Conservation (phyloP, 2,797 vertebrate species). For the Caiman crocodilus region DNA sequence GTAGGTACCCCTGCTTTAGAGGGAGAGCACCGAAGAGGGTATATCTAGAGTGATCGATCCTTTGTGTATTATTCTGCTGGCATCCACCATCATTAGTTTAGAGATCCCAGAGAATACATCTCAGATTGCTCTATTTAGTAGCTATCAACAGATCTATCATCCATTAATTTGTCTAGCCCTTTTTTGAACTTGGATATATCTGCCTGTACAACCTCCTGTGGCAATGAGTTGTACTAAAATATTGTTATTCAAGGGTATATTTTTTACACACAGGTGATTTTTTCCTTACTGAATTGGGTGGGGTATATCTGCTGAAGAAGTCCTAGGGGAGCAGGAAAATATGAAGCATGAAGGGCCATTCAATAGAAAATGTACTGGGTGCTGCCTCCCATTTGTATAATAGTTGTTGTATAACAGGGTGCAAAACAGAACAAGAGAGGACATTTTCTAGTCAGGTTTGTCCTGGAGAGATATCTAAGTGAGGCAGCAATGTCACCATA, state of each 20-base stretch:
- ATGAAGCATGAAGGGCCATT: background rate
- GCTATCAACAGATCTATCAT: too few species aligned
- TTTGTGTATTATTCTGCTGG: too few species aligned
- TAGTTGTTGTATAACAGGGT: background rate
- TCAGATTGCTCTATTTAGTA: too few species aligned
- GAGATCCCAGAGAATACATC: too few species aligned
- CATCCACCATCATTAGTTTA: too few species aligned
- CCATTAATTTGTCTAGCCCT: too few species aligned
- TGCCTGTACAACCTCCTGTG: too few species aligned
- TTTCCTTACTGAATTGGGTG: background rate
- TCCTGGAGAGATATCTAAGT: too few species aligned
- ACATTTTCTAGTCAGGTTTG: background rate
- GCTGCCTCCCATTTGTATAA: background rate
- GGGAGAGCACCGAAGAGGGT: background rate
- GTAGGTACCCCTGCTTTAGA: accelerated
- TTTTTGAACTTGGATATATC: too few species aligned
- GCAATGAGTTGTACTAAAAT: background rate
- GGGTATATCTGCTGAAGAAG: background rate
- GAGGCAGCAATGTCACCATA: background rate
- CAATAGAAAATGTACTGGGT: background rate
- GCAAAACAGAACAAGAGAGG: background rate
- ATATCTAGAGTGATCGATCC: background rate
- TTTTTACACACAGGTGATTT: background rate
- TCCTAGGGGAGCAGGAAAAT: background rate
- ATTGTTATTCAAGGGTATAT: background rate